These are phyloP conservation scores for Beroe forskalii DNA, from an alignment of 37 sponge, comb jelly and placozoan genomes.

Conservation along the genomic window DNA sequence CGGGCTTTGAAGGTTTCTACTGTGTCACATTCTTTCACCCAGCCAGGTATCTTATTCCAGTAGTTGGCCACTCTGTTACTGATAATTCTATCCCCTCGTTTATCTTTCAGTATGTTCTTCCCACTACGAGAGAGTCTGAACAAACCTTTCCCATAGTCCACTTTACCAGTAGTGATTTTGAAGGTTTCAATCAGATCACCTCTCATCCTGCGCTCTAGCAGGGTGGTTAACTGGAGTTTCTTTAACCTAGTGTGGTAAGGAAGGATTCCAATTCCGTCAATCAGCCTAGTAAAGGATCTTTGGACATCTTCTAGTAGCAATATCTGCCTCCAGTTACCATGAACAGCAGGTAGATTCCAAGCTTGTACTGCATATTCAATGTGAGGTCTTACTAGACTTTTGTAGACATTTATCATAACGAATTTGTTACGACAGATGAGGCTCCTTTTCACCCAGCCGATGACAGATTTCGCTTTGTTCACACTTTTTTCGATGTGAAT, in stretches of 20 bases:
- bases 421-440: not conserved
- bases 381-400: not conserved
- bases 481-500: not conserved
- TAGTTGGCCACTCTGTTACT: conserved; percentile 23
- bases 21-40: not conserved
- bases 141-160: not conserved
- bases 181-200: conserved; percentile 40
- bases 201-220: not conserved
- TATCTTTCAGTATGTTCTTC: not conserved
- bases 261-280: conserved; percentile 6
- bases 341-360: not conserved
- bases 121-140: conserved; percentile 48
- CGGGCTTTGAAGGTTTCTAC: conserved; percentile 25
- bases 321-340: conserved; percentile 7
- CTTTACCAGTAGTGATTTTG: conserved; percentile 24
- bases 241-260: not conserved
- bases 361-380: conserved; percentile 39
- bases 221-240: not conserved
- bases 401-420: conserved; percentile 33
- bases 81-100: not conserved
- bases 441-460: not conserved
- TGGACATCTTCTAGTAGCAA: not conserved
- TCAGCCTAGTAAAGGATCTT: not conserved
- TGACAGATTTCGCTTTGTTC: conserved; percentile 10
- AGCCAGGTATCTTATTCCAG: conserved; percentile 39